Percentiles rank a stretch among this genome's conserved stretches.
phyloP scores from a whole-genome alignment of 2,113 vertebrate species.

The Ancistrus triradiatus region DNA sequence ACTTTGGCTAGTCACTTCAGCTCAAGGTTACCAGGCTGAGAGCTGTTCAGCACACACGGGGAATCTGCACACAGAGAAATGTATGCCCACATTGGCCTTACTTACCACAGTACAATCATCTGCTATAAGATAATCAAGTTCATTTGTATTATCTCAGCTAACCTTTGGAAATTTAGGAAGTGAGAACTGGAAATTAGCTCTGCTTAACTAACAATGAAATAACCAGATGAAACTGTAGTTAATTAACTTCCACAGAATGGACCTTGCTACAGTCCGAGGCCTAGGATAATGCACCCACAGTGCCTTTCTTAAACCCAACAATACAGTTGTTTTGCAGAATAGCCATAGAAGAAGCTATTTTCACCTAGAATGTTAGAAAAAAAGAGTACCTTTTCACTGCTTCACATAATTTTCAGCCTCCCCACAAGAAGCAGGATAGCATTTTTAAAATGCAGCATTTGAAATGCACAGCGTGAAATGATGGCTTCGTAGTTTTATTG shows the following conservation, averaged over 20 bases:
- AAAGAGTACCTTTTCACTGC: conserved; percentile 35
- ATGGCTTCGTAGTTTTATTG: conserved; percentile 27
- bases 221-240: not conserved
- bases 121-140: not conserved
- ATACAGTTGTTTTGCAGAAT: too few relatives aligned
- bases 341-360: too few relatives aligned
- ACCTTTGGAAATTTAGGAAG: too few relatives aligned
- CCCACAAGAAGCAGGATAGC: conserved; percentile 20
- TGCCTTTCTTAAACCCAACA: too few relatives aligned
- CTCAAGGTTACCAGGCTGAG: conserved; percentile 39
- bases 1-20: conserved; percentile 35
- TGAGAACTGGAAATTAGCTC: too few relatives aligned
- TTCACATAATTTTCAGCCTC: conserved; percentile 31
- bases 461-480: conserved; percentile 24
- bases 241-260: too few relatives aligned
- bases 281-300: too few relatives aligned
- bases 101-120: conserved; percentile 16
- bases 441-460: conserved; percentile 41
- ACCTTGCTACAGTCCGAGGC: too few relatives aligned
- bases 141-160: not conserved
- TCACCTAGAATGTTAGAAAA: too few relatives aligned
- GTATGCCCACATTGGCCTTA: conserved; percentile 8
- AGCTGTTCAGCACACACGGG: too few relatives aligned
- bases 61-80: conserved; percentile 1
- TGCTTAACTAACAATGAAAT: too few relatives aligned